phyloP scores from a whole-genome alignment of 2,797 vertebrate genomes.

The Eulemur coronatus region DNA sequence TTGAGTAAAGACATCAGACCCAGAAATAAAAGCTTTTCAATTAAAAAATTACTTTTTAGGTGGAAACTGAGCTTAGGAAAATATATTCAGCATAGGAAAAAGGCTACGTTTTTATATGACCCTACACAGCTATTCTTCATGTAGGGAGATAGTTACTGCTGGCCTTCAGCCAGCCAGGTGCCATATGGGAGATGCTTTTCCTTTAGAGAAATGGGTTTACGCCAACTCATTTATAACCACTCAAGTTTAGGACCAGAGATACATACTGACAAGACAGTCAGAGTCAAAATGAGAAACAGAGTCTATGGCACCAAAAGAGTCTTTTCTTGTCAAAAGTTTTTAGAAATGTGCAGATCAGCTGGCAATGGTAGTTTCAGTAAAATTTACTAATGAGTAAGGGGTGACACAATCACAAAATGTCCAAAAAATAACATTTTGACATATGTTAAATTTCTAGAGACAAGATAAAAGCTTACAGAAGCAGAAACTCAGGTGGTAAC shows the following conservation, averaged over 20 bases:
- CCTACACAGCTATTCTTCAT: neutral
- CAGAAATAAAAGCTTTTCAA: neutral
- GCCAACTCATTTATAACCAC: conserved; percentile 4
- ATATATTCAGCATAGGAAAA: neutral
- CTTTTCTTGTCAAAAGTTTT: conserved; percentile 40
- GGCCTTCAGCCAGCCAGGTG: neutral
- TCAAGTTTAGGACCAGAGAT: conserved; percentile 3
- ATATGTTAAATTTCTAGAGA: conserved; percentile 28
- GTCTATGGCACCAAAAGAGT: neutral
- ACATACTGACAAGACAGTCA: neutral
- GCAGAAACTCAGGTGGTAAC: neutral
- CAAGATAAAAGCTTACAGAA: conserved; percentile 1
- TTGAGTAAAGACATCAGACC: conserved; percentile 22
- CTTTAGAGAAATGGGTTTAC: neutral
- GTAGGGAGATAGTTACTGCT: neutral
- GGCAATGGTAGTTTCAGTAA: neutral
- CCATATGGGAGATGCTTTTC: neutral
- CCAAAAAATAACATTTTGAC: conserved; percentile 1
- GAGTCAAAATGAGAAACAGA: conserved; percentile 5
- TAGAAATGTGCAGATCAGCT: conserved; percentile 24
- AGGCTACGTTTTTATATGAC: neutral
- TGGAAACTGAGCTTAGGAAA: neutral
- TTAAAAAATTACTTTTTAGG: neutral
- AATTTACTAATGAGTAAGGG: neutral
- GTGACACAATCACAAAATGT: neutral